These are phyloP conservation scores for Lepidothrix coronata DNA, from an alignment of 2,113 vertebrate species.

Conservation along the genomic window DNA sequence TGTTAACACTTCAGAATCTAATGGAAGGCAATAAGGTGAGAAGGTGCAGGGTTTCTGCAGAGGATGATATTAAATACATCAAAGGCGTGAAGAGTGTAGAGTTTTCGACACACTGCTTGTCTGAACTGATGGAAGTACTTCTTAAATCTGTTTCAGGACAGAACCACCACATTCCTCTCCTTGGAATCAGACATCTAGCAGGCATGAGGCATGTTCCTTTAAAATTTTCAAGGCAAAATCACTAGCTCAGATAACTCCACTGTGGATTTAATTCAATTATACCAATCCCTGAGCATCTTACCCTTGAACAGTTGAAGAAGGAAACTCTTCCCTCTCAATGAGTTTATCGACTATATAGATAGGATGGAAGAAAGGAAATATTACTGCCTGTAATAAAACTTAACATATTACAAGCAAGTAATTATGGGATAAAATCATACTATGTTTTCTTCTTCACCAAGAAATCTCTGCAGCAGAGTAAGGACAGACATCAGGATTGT, in stretches of 20 bases:
- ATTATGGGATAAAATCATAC: not conserved
- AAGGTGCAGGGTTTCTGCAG: not conserved
- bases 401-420: not conserved
- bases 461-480: not conserved
- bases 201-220: not conserved
- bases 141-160: not conserved
- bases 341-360: not conserved
- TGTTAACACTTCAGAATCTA: not conserved
- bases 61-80: not conserved
- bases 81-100: not conserved
- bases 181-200: not conserved
- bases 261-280: slow-evolving; percentile 1
- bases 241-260: not conserved
- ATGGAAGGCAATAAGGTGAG: not conserved
- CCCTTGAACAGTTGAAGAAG: not conserved
- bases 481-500: not conserved
- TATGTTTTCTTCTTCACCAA: not conserved
- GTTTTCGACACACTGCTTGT: not conserved
- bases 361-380: not conserved
- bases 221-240: not conserved
- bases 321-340: not conserved
- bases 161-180: not conserved
- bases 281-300: not conserved
- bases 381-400: not conserved
- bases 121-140: not conserved